Percentiles rank a stretch among this genome's conserved stretches.
These are phyloP conservation scores for Nesidiocoris tenuis DNA, from an alignment of 2,888 invertebrate species.

Conservation along the genomic window DNA sequence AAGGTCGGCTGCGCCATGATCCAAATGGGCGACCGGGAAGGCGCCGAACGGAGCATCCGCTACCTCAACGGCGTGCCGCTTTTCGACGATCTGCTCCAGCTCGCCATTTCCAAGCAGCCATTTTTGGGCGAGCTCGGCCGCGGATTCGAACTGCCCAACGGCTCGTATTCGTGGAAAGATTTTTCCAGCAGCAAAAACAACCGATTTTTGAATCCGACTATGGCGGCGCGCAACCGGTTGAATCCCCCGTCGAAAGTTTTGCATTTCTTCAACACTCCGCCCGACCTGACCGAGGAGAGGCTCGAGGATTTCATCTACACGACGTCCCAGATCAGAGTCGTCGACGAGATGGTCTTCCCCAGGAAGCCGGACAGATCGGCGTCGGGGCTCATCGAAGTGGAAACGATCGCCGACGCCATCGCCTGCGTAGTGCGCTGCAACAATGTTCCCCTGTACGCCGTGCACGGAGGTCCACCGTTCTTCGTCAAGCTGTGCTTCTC, in stretches of 20 bases:
- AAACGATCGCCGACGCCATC: slow-evolving; percentile 14
- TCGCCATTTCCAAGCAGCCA: slow-evolving; percentile 28
- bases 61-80: slow-evolving; percentile 23
- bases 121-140: slow-evolving; percentile 30
- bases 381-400: slow-evolving; percentile 32
- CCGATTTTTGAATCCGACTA: slow-evolving; percentile 26
- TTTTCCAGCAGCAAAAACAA: slow-evolving; percentile 37
- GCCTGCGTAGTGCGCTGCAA: slow-evolving; percentile 33
- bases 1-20: slow-evolving; percentile 33
- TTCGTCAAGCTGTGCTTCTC: slow-evolving; percentile 35
- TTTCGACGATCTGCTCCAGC: slow-evolving; percentile 14
- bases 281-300: slow-evolving; percentile 25
- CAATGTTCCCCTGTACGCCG: slow-evolving; percentile 22
- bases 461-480: slow-evolving; percentile 22
- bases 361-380: slow-evolving; percentile 20
- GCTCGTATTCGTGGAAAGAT: slow-evolving; percentile 33
- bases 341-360: slow-evolving; percentile 23
- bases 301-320: slow-evolving; percentile 24
- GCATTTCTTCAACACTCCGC: slow-evolving; percentile 34
- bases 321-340: not conserved
- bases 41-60: slow-evolving; percentile 25
- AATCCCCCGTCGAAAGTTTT: not conserved
- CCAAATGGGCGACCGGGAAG: slow-evolving; percentile 36
- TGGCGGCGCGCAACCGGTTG: slow-evolving; percentile 2
- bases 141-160: slow-evolving; percentile 29